Evolutionary conservation across 2,113 vertebrate species (phyloP), one percentile per base, ranked within the genome.

Genomic region (Meleagris gallopavo): DNA sequence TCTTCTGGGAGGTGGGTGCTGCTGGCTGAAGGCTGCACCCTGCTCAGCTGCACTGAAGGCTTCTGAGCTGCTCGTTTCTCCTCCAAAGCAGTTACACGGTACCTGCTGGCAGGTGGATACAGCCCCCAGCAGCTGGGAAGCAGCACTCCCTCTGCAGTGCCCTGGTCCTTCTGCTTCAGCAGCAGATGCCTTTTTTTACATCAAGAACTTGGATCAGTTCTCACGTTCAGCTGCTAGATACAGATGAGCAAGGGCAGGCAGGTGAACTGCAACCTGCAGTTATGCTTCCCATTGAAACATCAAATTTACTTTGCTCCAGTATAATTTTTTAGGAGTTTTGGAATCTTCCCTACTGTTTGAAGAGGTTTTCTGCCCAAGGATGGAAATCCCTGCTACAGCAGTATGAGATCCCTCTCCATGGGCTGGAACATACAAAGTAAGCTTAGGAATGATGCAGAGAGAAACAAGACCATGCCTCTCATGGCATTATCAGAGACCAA

Each of bases 1-100:
- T 96, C 95, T 96, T 67, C 95, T 96, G 96, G 95, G 78, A 64
- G 87, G 57, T 8, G 0, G 57, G 18, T 10, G 76, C 30, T 62
- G 81, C 20, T 60, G 1, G 38, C 65, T 15, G 78, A 25, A 72
- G 52, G 91, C 25, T 2, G 61, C 27, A 34, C 34, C 24, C n/a
- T 4, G 65, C 65, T 41, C 55, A 32, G 54, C 54, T 57, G 29
- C 29, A 19, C 32, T 19, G 27, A 50, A 50, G 11, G 46, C 46
- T 25, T 20, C 54, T 40, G 32, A 64, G 62, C 5, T 62, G 71
- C 43, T 38, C 60, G 29, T 7, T n/a, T 8, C 83, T 7, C 14
- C 5, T 60, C 13, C 43, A 61, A 52, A 52, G 75, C 19, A 79
- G 43, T 5, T 29, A 3, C 11, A 46, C 2, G 20, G 34, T 20